Conservation (phyloP, 2,888 invertebrate genomes). For the Thereva nobilitata region DNA sequence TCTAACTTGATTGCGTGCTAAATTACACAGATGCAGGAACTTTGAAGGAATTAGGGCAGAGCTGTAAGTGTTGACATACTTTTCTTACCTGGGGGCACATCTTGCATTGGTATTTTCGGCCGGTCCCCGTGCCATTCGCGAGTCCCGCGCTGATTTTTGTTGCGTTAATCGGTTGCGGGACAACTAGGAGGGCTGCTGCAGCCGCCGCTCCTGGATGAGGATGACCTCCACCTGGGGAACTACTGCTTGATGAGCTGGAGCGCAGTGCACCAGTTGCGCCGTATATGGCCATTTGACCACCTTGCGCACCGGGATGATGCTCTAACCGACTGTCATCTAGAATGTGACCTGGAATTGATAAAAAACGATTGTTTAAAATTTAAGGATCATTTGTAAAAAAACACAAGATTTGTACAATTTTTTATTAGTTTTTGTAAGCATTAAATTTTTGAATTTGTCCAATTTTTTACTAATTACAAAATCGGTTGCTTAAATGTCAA, state of each 20-base stretch:
- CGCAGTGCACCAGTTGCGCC: slow-evolving; percentile 46
- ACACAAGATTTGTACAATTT: no score
- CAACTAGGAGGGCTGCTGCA: slow-evolving; percentile 75
- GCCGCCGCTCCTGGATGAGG: slow-evolving; percentile 61
- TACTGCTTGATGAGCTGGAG: slow-evolving; percentile 48
- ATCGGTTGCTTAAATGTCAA: no score
- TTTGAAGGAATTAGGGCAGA: not conserved
- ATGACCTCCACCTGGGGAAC: slow-evolving; percentile 54
- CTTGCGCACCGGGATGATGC: slow-evolving; percentile 55
- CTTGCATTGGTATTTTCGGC: slow-evolving; percentile 90
- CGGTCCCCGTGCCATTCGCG: slow-evolving; percentile 54
- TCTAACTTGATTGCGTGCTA: not conserved
- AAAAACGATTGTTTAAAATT: no score
- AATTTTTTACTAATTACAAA: no score
- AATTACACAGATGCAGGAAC: not conserved
- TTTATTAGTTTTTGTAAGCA: no score
- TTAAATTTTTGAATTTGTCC: no score
- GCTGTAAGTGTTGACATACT: slow-evolving; percentile 34
- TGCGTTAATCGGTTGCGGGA: slow-evolving; percentile 84
- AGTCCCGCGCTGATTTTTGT: slow-evolving; percentile 63
- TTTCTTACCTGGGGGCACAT: slow-evolving; percentile 93
- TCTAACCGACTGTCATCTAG: slow-evolving; percentile 58
- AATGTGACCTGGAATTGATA: slow-evolving; percentile 53
- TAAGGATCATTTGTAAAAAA: no score
- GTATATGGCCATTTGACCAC: slow-evolving; percentile 49